phyloP scores from a whole-genome alignment of 2,797 vertebrate genomes.

The Ciconia nigra region DNA sequence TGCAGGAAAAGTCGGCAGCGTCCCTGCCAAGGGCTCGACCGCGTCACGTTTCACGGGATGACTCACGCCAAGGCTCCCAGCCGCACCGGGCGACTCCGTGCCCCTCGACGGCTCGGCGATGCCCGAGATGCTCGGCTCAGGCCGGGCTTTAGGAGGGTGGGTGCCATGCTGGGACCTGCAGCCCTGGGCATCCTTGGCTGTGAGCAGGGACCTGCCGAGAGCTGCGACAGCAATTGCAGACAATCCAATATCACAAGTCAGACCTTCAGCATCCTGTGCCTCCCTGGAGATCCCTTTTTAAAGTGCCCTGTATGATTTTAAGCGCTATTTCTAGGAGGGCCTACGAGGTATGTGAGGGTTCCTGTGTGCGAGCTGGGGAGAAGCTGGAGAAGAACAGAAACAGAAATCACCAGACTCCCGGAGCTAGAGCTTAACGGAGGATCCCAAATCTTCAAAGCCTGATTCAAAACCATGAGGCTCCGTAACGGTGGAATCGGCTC shows the following conservation, averaged over 20 bases:
- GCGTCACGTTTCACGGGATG: accelerated
- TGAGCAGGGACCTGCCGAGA: not conserved
- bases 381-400: not conserved
- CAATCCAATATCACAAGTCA: accelerated
- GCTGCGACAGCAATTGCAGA: not conserved
- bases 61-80: not conserved
- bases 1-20: not conserved
- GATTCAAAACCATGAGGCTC: not conserved
- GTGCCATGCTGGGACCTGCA: not conserved
- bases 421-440: not conserved
- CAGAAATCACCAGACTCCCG: not conserved
- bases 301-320: not conserved
- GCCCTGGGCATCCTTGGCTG: not conserved
- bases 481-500: not conserved
- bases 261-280: not conserved
- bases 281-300: not conserved
- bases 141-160: not conserved
- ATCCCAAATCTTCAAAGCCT: not conserved
- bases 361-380: not conserved
- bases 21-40: not conserved
- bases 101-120: accelerated
- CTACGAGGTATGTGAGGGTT: not conserved
- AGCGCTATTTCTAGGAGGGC: not conserved
- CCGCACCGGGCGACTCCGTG: accelerated
- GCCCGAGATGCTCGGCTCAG: not conserved